These are phyloP conservation scores for Caenorhabditis sp. DNA, from an alignment of 2,888 invertebrate species.

Conservation along the genomic window DNA sequence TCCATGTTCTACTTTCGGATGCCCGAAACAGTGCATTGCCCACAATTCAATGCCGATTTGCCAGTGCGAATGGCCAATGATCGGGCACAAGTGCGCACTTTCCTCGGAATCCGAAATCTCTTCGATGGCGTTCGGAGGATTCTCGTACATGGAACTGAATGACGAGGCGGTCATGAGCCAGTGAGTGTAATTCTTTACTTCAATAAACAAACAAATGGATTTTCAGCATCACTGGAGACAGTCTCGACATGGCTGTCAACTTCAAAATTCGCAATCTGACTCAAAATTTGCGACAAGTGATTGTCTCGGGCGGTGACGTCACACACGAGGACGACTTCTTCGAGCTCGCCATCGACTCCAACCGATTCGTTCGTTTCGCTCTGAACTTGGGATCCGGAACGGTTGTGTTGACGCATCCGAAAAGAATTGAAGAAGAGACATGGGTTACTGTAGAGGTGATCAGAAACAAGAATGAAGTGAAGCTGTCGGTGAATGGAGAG, in stretches of 20 bases:
- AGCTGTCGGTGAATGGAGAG: conserved; percentile 62
- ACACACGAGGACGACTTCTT: conserved; percentile 60
- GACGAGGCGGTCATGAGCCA: conserved; percentile 64
- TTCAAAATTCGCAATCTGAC: conserved; percentile 58
- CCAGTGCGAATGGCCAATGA: conserved; percentile 62
- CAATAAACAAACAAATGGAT: background rate
- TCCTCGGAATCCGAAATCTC: conserved; percentile 27
- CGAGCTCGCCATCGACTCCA: conserved; percentile 45
- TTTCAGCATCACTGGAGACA: conserved; percentile 65
- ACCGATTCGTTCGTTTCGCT: conserved; percentile 52
- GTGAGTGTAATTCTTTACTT: conserved; percentile 42
- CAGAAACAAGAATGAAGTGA: conserved; percentile 37
- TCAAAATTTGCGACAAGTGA: conserved; percentile 29
- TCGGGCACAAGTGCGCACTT: conserved; percentile 39
- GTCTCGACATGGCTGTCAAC: conserved; percentile 53
- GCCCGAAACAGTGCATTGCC: conserved; percentile 58
- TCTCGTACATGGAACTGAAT: conserved; percentile 61
- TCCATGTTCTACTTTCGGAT: conserved; percentile 59
- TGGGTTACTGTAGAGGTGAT: conserved; percentile 66
- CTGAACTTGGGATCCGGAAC: conserved; percentile 66
- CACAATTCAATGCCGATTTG: conserved; percentile 56
- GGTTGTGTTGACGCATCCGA: conserved; percentile 62
- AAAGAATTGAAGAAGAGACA: conserved; percentile 42
- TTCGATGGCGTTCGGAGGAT: conserved; percentile 61
- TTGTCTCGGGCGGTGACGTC: conserved; percentile 57